phyloP scores from a whole-genome alignment of 2,797 vertebrate species.

The Oreortyx pictus region DNA sequence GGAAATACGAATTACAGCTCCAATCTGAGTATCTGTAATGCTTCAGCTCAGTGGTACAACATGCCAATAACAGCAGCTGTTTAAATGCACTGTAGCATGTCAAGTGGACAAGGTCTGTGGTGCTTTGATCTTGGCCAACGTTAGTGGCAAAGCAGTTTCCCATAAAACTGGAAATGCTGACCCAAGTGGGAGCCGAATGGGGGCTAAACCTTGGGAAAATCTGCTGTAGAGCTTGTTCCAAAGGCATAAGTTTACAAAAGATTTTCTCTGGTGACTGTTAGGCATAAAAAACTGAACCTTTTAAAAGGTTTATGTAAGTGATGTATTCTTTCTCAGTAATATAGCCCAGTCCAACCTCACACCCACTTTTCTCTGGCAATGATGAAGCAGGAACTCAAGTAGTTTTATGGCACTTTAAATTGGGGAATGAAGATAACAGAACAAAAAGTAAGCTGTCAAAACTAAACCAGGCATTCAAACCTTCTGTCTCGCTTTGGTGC shows the following conservation, averaged over 20 bases:
- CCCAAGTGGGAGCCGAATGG: background rate
- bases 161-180: background rate
- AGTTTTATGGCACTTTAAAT: background rate
- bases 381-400: background rate
- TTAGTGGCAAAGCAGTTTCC: background rate
- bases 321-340: background rate
- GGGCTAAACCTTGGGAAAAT: background rate
- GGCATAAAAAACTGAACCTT: accelerated
- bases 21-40: background rate
- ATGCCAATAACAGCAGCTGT: background rate
- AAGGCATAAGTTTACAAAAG: accelerated
- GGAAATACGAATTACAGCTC: background rate
- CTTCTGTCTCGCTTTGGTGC: background rate
- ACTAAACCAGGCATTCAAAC: background rate
- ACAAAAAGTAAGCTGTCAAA: background rate
- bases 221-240: background rate
- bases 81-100: background rate
- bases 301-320: background rate
- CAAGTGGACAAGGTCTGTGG: accelerated
- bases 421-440: background rate
- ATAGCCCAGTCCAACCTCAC: accelerated
- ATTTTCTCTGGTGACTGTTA: background rate
- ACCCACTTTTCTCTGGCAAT: background rate
- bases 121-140: background rate
- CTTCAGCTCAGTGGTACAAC: background rate